Evolutionary conservation across 2,797 vertebrate genomes (phyloP), one percentile per base, ranked within the genome.

Genomic region (Adelosebastes latens): DNA sequence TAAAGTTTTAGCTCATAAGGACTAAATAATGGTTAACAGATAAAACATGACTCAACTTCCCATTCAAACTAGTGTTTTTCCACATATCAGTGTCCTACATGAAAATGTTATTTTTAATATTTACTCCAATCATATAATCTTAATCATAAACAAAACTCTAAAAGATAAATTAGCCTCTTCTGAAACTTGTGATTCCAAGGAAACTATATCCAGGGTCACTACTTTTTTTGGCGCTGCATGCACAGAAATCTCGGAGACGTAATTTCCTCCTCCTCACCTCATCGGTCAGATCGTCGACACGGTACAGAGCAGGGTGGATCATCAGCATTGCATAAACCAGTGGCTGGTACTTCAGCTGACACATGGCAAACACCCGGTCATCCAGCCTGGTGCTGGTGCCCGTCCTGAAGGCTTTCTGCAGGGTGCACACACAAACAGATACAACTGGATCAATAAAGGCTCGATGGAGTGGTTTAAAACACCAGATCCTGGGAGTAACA

Each of bases 311-410:
- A n/a, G 98, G 98, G 85, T 99, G 98, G 77, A 97, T 96, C 96
- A 97, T 98, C 25, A 97, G 96, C 96, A 99, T 97, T 79, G 97
- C 85, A 91, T 98, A 97, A 81, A 92, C 92, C 86, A 99, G 94
- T 2, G 98, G 98, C 91, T 99, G 98, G 91, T 96, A 97, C 88
- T 99, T 99, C 85, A 99, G 96, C 93, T 99, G 97, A 89, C 95
- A 98, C 98, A 99, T 99, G 83, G 97, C 96, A 82, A 97, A 98
- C 82, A 98, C 95, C 4, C 98, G 96, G 59, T 99, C 98, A 80
- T 99, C 98, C 85, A 99, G 92, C 60, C 97, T 94, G 39, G 96
- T 95, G 56, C 93, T 97, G 52, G 96, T 98, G 53, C 98, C 97
- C 1, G 97, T 97, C 91, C 98, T 96, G 95, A 99, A 99, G 69